Evolutionary conservation across 2,888 invertebrate genomes (phyloP).

Genomic region (Mimachlamys varia): DNA sequence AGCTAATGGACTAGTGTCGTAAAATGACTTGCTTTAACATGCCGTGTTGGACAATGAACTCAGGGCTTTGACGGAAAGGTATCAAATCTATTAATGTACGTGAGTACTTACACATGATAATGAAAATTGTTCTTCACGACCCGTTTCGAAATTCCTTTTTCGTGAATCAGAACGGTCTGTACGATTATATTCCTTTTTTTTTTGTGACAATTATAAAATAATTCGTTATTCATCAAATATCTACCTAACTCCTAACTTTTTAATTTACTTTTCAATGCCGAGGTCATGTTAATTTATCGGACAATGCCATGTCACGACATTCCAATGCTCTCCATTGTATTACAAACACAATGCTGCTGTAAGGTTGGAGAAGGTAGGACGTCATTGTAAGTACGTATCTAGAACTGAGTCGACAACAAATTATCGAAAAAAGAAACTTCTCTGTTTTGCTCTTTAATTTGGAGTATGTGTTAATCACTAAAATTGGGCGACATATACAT

Average conservation of each 20-base stretch:
- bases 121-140: background rate
- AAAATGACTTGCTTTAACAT: background rate
- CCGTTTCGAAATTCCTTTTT: background rate
- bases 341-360: background rate
- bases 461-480: too few relatives aligned
- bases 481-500: too few relatives aligned
- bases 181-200: background rate
- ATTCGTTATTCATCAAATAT: background rate
- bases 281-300: background rate
- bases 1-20: background rate
- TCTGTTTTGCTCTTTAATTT: too few relatives aligned
- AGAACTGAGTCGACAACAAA: too few relatives aligned
- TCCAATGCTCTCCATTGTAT: background rate
- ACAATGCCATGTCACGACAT: background rate
- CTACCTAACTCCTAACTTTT: background rate
- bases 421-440: too few relatives aligned
- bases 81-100: background rate
- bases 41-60: background rate
- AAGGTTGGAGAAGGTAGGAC: too few relatives aligned
- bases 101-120: background rate
- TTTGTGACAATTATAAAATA: background rate
- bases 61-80: background rate
- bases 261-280: background rate
- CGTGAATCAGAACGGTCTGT: background rate
- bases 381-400: too few relatives aligned